Conservation (phyloP, 64 coral and sea anemone genomes). For the Catalaphyllia jardinei region DNA sequence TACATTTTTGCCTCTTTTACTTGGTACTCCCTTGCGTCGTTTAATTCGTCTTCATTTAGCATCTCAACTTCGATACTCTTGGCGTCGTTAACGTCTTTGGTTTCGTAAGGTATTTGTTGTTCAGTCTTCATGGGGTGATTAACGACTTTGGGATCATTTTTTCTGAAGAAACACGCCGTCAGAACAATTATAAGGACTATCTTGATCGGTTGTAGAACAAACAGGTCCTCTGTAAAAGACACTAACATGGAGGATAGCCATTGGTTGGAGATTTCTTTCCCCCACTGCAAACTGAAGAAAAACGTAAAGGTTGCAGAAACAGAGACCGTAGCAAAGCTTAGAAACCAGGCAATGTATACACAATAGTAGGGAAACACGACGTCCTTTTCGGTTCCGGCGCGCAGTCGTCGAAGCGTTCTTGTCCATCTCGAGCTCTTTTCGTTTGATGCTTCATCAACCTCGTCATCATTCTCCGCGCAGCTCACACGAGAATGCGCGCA, state of each 20-base stretch:
- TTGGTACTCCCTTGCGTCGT: slow-evolving; percentile 44
- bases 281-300: slow-evolving; percentile 76
- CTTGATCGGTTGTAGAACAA: slow-evolving; percentile 68
- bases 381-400: neutral
- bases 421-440: neutral
- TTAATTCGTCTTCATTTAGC: slow-evolving; percentile 1
- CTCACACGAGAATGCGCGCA: neutral
- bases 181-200: slow-evolving; percentile 36
- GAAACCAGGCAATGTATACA: slow-evolving; percentile 56
- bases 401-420: neutral
- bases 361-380: slow-evolving; percentile 28
- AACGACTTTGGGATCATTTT: slow-evolving; percentile 19
- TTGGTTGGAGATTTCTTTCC: slow-evolving; percentile 65
- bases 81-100: neutral
- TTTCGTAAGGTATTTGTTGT: neutral
- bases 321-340: slow-evolving; percentile 8
- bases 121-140: neutral
- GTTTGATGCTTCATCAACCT: neutral
- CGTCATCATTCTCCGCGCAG: neutral
- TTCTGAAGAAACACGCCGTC: slow-evolving; percentile 37
- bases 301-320: slow-evolving; percentile 48
- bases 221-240: slow-evolving; percentile 65
- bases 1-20: slow-evolving; percentile 61
- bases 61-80: slow-evolving; percentile 2
- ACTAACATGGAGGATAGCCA: slow-evolving; percentile 69